Base-by-base conservation (phyloP, 2,888 invertebrate genomes). In the Priocnemis perturbator region DNA sequence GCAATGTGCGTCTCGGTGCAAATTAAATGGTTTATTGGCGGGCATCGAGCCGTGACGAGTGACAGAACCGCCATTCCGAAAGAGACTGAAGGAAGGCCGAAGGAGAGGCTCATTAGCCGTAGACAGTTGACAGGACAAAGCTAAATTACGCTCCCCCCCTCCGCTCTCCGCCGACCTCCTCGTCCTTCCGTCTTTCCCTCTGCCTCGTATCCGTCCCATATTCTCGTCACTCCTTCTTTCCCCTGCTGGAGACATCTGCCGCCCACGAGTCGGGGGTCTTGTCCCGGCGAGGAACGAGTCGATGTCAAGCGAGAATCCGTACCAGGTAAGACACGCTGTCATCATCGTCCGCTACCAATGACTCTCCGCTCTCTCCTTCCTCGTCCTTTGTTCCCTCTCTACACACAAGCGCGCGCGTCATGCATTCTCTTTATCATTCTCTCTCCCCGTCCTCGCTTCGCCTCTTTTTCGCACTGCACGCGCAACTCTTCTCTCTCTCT, bases 111-210 rank as follows among this genome's bases (percentile, higher is more conserved):
- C 83, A 78, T 82, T 82, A 82, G 69, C 71, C 63, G 67, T 53
- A 26, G 69, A 77, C 75, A 72, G 76, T 73, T 78, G 82, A 78
- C 76, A 78, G 79, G 69, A 81, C 82, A 82, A 82, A 81, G 82
- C 79, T 66, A 70, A 75, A 80, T 81, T 74, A 71, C 66, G 37
- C 37, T 37, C 67, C 60, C 59, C 21, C 60, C 53, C 64, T 23
- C 19, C 17, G 7, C 26, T 17, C 14, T n/a, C 26, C 60, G 5
- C 26, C 50, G 4, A 26, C 21, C 5, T 55, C 55, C 11, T 26
- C 17, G 26, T 37, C 50, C 17, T 14, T 19, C 19, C 17, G 17
- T 50, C 56, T 62, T 58, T 30, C 44, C 48, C 45, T 60, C 63
- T 65, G 52, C 20, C 59, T 59, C 59, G 47, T 60, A 9, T 14